Conservation (phyloP, 2,797 vertebrate species). For the Ciconia nigra region DNA sequence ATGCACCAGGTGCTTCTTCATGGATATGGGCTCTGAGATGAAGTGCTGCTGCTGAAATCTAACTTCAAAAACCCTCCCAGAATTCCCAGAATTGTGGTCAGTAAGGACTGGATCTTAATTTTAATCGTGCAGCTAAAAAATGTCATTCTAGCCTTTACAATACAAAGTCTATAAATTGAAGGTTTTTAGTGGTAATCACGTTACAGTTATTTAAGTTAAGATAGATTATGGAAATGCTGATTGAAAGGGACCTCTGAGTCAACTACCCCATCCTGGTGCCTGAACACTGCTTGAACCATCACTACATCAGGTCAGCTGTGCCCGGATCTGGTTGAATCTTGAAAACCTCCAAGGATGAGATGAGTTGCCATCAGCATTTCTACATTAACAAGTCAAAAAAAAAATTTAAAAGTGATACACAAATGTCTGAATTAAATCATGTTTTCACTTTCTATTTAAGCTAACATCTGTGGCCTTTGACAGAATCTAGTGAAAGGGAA, state of each 20-base stretch:
- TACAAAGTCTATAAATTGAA: background rate
- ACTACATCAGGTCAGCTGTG: background rate
- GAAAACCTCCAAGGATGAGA: background rate
- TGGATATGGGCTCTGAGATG: background rate
- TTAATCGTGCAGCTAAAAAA: background rate
- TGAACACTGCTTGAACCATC: background rate
- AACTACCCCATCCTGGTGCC: background rate
- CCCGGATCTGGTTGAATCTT: background rate
- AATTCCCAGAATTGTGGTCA: background rate
- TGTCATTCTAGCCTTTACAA: fast-evolving
- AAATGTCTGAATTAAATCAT: background rate
- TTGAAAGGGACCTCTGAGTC: background rate
- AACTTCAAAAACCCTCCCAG: background rate
- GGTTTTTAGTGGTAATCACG: background rate
- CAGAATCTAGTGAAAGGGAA: background rate
- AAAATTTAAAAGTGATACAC: background rate
- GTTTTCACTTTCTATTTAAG: background rate
- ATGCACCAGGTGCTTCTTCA: background rate
- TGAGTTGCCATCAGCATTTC: background rate
- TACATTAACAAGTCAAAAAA: background rate
- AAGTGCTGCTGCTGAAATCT: background rate
- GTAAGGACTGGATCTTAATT: background rate
- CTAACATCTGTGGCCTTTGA: background rate
- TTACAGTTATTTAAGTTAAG: background rate
- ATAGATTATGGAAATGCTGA: background rate